Evolutionary conservation across 1,140 invertebrate species (phyloP), one percentile per base, ranked within the genome.

Genomic region (Aphis craccivora): DNA sequence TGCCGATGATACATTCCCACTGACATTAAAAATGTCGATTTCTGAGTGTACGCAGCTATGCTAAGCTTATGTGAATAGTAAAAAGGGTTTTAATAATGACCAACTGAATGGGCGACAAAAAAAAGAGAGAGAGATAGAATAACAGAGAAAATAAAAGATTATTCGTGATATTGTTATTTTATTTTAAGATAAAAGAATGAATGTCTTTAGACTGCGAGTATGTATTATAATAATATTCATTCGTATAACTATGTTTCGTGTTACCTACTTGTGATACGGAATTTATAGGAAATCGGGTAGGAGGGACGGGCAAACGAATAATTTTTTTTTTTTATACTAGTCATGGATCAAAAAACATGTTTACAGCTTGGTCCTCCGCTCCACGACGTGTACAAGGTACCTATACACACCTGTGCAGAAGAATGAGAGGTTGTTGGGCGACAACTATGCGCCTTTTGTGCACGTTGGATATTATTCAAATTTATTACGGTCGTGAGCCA

Each of bases 401-500:
- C 25, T 11, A 40, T 40, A 76, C 60, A 76, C n/a, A 76, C 60
- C 60, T 35, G 11, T n/a, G n/a, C 14, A 45, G 90, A 76, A 91
- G 40, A 91, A 81, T 37, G 55, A n/a, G 40, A 35, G 55, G 20
- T 76, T 18, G 35, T 90, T 25, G n/a, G 55, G 60, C 40, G 88
- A 89, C 51, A 55, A 55, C 88, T 51, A 60, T 76, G 55, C 30
- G 90, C 60, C 90, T 91, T 91, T 91, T 91, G 90, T 91, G 60
- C 30, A 76, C 37, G 60, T 48, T 76, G 43, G 43, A 91, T 76
- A 76, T 91, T 91, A 91, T 91, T 91, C 40, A 91, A 81, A 91
- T 91, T 91, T 91, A 91, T 91, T 45, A 91, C 40, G 18, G 60
- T 76, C 90, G 90, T 91, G 90, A 91, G 60, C 60, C 67, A 18